phyloP scores from a whole-genome alignment of 1,140 invertebrate genomes.

The Bathynomus jamesi region DNA sequence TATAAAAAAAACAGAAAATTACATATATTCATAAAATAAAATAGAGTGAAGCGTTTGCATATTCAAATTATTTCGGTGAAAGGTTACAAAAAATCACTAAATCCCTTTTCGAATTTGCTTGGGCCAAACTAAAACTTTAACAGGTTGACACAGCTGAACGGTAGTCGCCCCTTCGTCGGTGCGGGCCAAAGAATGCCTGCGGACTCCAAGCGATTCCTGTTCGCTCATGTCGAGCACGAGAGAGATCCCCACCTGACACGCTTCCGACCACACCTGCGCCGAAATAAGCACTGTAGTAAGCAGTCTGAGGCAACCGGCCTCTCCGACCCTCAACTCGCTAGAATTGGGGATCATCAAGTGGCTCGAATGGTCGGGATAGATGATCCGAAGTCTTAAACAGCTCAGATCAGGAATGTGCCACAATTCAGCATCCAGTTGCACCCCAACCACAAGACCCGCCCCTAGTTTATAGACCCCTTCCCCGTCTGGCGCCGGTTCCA shows the following conservation, averaged over 20 bases:
- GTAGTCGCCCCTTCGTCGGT: not conserved
- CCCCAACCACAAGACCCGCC: constrained; percentile 76
- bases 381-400: constrained; percentile 69
- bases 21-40: no score
- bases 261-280: constrained; percentile 57
- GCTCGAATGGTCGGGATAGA: constrained; percentile 83
- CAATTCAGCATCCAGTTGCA: constrained; percentile 77
- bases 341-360: constrained; percentile 69
- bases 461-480: constrained; percentile 88
- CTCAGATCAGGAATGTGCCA: constrained; percentile 64
- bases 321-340: constrained; percentile 51
- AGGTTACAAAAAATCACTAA: no score
- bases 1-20: no score
- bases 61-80: no score
- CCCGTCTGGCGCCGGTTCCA: constrained; percentile 70
- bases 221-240: constrained; percentile 70
- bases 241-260: constrained; percentile 77
- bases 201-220: constrained; percentile 41
- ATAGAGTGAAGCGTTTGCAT: no score
- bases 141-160: not conserved
- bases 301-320: constrained; percentile 51
- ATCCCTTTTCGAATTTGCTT: not conserved
- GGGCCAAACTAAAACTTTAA: not conserved
- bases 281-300: constrained; percentile 78
- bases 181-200: not conserved